Evolutionary conservation across 2,888 invertebrate genomes (phyloP), one percentile per base, ranked within the genome.

Genomic region (Cephalotes varians): DNA sequence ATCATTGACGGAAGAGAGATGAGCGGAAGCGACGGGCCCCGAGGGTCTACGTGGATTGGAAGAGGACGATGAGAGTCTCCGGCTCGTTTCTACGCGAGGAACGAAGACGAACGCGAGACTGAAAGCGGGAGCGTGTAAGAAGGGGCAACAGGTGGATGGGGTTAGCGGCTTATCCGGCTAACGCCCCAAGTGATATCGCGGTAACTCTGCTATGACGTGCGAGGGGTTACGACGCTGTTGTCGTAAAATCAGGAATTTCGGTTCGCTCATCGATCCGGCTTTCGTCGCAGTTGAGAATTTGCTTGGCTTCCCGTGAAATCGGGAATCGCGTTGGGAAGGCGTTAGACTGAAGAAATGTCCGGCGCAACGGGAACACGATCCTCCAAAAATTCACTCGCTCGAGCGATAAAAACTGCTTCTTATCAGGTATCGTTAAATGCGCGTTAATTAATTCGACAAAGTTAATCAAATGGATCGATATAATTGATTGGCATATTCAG

Each of bases 81-180:
- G 83, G 84, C 79, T 81, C 84, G 87, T 87, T 83, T 87, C 88
- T 85, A 86, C 82, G 85, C 85, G 87, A 87, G 86, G 86, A 88
- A 86, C 80, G 87, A 86, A 85, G 90, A 87, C 81, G 85, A 87
- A 87, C 86, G 85, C 85, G 88, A 86, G 82, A 74, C 85, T 82
- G 85, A 84, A 87, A 86, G 90, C 85, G 87, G 86, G 84, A 86
- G 88, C 88, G 90, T 85, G 90, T 93, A 94, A 94, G 94, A 93
- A 93, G 92, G 92, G 93, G 94, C 94, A 94, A 94, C 94, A 94
- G 94, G 94, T 94, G 94, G 94, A 94, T 93, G 93, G 93, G 92
- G 93, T 94, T 94, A 94, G 93, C 92, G 91, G 94, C 93, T 94
- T 94, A 94, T 94, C 94, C 94, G 85, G 93, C 93, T 93, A 93